phyloP scores from a whole-genome alignment of 92 coral and sea anemone genomes.

The Palythoa grandiflora region DNA sequence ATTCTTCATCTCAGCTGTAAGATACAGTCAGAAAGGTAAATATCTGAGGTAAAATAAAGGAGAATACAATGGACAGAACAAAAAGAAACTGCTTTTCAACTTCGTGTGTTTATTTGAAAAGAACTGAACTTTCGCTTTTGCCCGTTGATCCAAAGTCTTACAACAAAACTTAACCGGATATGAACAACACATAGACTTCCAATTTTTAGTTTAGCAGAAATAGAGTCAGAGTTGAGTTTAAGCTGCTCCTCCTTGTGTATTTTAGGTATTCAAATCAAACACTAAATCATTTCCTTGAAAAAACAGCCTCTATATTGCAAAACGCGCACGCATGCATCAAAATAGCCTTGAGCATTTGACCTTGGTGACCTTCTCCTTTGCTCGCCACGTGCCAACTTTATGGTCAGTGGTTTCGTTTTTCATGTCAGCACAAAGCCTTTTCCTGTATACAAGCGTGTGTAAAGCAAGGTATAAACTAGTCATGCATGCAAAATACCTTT shows the following conservation, averaged over 20 bases:
- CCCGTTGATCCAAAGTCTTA: background rate
- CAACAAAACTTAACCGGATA: background rate
- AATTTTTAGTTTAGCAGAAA: background rate
- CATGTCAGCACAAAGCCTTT: conserved; percentile 26
- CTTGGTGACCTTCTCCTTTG: conserved; percentile 22
- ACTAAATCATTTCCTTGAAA: background rate
- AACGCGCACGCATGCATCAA: background rate
- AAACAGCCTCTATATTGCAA: background rate
- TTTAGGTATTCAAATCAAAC: background rate
- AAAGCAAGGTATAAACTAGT: background rate
- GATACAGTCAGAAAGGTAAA: no score
- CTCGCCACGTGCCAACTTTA: conserved; percentile 37
- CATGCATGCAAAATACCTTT: conserved; percentile 29
- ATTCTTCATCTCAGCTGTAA: no score
- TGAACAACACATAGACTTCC: background rate
- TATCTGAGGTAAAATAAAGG: background rate
- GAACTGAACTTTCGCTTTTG: background rate
- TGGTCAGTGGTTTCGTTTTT: conserved; percentile 25
- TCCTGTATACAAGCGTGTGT: conserved; percentile 18
- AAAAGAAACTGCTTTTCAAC: background rate
- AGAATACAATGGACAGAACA: background rate
- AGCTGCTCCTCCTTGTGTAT: background rate
- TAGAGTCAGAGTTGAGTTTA: background rate
- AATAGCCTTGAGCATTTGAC: conserved; percentile 23
- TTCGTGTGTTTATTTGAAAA: background rate